A percentile compares a stretch with the other conserved stretches of the same genome.
Evolutionary conservation across 1,140 invertebrate species (phyloP).

Genomic region (Augochlora pura): DNA sequence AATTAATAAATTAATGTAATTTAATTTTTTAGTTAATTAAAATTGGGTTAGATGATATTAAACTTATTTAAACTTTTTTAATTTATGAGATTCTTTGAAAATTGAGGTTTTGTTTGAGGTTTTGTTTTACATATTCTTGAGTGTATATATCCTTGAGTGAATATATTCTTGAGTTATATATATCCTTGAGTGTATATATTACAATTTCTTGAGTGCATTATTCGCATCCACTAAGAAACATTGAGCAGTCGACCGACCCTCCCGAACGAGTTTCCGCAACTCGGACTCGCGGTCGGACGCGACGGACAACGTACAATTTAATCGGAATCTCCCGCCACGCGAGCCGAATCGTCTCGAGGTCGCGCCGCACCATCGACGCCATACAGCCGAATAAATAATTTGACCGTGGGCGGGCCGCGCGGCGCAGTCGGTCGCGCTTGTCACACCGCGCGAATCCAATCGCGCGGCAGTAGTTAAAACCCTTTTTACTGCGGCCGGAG

Average conservation of each 20-base stretch:
- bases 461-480: not conserved
- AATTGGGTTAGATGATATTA: too few species aligned
- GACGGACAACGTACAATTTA: conserved; percentile 23
- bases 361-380: conserved; percentile 15
- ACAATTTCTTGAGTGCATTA: too few species aligned
- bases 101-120: too few species aligned
- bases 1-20: too few species aligned
- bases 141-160: too few species aligned
- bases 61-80: too few species aligned
- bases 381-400: conserved; percentile 31
- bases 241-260: not conserved
- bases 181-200: too few species aligned
- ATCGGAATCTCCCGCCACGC: conserved; percentile 8
- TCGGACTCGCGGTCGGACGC: not conserved
- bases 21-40: too few species aligned
- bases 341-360: conserved; percentile 8
- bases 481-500: not conserved
- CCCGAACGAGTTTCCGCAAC: not conserved
- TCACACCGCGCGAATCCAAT: not conserved
- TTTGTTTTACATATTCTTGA: too few species aligned
- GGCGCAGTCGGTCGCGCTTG: not conserved
- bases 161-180: too few species aligned
- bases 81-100: too few species aligned
- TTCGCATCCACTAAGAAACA: too few species aligned
- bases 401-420: not conserved